phyloP scores from a whole-genome alignment of 1,140 invertebrate genomes.

The Metaphire vulgaris region DNA sequence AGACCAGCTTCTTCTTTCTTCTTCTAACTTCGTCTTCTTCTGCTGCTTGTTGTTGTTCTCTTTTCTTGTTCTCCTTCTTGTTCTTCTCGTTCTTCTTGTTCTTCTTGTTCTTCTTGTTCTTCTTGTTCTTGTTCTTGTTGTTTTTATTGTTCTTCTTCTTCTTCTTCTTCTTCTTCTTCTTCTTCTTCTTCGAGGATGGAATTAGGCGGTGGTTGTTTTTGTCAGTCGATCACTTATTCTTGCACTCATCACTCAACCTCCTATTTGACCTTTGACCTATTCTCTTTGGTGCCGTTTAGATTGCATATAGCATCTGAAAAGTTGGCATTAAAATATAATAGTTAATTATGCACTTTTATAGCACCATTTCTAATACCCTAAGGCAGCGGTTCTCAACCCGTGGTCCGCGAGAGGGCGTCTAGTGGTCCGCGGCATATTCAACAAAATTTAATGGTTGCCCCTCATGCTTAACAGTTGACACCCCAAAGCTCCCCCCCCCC shows the following conservation, averaged over 20 bases:
- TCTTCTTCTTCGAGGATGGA: slow-evolving; percentile 13
- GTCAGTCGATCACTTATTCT: slow-evolving; percentile 1
- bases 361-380: no score
- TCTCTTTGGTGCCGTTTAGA: no score
- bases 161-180: slow-evolving; percentile 5
- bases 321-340: no score
- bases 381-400: no score
- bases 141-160: slow-evolving; percentile 6
- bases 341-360: no score
- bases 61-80: background rate
- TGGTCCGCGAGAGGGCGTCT: no score
- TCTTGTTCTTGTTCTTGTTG: slow-evolving; percentile 14
- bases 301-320: no score
- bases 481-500: no score
- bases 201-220: slow-evolving; percentile 10
- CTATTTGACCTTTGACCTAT: background rate
- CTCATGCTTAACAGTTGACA: no score
- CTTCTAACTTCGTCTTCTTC: background rate
- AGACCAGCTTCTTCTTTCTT: background rate
- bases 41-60: background rate
- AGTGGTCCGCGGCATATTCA: no score
- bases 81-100: background rate
- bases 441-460: no score
- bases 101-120: slow-evolving; percentile 5
- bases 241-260: background rate